A percentile compares a stretch with the other conserved stretches of the same genome.
Evolutionary conservation across 2,797 vertebrate genomes (phyloP).

Genomic region (Tiaroga cobitis): DNA sequence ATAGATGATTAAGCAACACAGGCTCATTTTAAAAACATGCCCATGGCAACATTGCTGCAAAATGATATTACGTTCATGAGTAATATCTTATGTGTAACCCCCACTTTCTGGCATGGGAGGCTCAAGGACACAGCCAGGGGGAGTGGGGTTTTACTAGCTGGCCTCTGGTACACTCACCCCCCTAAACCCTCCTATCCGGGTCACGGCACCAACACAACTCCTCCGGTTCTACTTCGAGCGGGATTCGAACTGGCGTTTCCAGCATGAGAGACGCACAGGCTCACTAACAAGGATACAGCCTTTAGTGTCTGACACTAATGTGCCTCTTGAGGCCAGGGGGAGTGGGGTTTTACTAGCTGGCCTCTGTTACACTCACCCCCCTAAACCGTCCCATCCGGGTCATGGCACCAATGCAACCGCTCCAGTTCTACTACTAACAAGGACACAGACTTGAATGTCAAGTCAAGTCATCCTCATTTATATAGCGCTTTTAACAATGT

Average conservation of each 20-base stretch:
- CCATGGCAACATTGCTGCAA: background rate
- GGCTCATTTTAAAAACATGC: background rate
- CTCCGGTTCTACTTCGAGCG: background rate
- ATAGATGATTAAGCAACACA: background rate
- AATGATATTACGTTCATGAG: background rate
- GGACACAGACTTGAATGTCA: too few relatives aligned
- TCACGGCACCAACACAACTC: background rate
- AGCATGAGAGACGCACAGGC: rapidly evolving
- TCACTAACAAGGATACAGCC: background rate
- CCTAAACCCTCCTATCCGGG: background rate
- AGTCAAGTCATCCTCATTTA: too few relatives aligned
- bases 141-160: too few relatives aligned
- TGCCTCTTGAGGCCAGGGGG: background rate
- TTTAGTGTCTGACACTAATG: background rate
- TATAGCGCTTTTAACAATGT: too few relatives aligned
- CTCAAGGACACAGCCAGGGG: too few relatives aligned
- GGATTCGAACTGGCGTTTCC: rapidly evolving
- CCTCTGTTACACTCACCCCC: background rate
- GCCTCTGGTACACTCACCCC: too few relatives aligned
- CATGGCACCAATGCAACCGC: background rate
- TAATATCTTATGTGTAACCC: background rate
- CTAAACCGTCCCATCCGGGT: background rate
- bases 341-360: background rate
- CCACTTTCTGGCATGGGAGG: background rate
- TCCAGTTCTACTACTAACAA: background rate